phyloP scores from a whole-genome alignment of 2,888 invertebrate species.

The Drosophila paramelanica region DNA sequence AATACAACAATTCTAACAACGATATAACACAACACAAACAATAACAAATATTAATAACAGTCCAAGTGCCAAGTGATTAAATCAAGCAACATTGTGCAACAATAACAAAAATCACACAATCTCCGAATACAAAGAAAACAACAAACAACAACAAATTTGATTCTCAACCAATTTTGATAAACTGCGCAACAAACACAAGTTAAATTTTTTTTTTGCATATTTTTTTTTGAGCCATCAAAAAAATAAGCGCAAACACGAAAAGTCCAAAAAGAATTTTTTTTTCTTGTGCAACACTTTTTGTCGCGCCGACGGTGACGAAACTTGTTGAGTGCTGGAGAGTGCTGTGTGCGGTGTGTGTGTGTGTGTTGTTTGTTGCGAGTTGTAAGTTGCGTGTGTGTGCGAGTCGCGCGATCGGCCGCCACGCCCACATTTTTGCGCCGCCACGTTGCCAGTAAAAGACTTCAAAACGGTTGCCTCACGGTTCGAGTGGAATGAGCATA shows the following conservation, averaged over 20 bases:
- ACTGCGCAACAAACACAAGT: conserved; percentile 27
- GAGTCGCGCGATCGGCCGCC: conserved; percentile 39
- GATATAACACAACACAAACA: conserved; percentile 11
- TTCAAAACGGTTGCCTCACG: conserved; percentile 85
- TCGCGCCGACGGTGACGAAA: conserved; percentile 62
- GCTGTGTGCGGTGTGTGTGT: conserved; percentile 15
- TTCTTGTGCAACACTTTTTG: conserved; percentile 13
- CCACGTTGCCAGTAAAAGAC: conserved; percentile 82
- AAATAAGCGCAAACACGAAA: neutral
- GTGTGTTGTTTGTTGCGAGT: conserved; percentile 7
- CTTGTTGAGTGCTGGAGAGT: conserved; percentile 47
- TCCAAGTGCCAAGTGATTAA: conserved; percentile 53
- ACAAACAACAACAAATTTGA: conserved; percentile 7
- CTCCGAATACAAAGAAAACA: neutral
- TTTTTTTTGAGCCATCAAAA: neutral
- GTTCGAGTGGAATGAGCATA: conserved; percentile 85
- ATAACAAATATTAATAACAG: conserved; percentile 15
- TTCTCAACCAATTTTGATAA: conserved; percentile 19
- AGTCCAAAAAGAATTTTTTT: conserved; percentile 11
- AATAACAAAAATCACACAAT: conserved; percentile 13
- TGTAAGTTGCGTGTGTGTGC: conserved; percentile 32
- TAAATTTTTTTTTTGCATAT: too few relatives aligned
- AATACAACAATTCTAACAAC: conserved; percentile 1
- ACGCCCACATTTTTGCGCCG: conserved; percentile 61
- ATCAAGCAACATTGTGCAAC: conserved; percentile 32